Evolutionary conservation across 2,113 vertebrate species (phyloP).

Genomic region (Balaeniceps rex): DNA sequence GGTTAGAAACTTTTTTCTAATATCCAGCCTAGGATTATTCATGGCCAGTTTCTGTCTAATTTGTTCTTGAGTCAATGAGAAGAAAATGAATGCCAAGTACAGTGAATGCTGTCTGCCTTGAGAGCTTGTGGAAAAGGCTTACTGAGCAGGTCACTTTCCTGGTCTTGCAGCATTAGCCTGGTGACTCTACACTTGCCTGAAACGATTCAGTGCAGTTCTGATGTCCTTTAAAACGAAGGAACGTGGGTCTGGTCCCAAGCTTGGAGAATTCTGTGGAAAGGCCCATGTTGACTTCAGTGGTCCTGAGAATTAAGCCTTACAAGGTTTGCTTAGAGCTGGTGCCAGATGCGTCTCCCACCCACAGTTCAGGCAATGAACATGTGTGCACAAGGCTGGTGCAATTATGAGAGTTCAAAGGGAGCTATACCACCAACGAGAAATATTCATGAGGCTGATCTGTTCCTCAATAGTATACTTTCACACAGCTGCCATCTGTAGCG

Average conservation of each 20-base stretch:
- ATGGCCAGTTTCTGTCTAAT: neutral
- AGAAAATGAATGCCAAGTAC: neutral
- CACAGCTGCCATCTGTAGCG: neutral
- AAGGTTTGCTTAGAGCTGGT: neutral
- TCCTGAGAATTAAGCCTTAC: neutral
- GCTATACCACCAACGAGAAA: neutral
- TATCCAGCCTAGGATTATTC: neutral
- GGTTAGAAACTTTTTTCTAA: neutral
- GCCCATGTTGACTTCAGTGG: neutral
- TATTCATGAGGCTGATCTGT: neutral
- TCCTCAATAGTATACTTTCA: neutral
- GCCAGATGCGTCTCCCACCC: neutral
- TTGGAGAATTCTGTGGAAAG: neutral
- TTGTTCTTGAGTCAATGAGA: neutral
- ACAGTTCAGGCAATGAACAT: neutral
- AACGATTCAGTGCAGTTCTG: neutral
- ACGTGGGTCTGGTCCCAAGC: neutral
- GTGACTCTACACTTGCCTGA: neutral
- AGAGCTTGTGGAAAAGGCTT: neutral
- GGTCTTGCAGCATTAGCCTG: neutral
- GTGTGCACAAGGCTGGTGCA: constrained; percentile 7
- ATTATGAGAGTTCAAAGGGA: constrained; percentile 26
- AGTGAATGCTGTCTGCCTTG: neutral
- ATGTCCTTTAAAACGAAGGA: neutral
- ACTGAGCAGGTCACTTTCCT: neutral